Percentiles rank a stretch among this genome's conserved stretches.
phyloP scores from a whole-genome alignment of 2,888 invertebrate genomes.

The Cepaea hortensis region DNA sequence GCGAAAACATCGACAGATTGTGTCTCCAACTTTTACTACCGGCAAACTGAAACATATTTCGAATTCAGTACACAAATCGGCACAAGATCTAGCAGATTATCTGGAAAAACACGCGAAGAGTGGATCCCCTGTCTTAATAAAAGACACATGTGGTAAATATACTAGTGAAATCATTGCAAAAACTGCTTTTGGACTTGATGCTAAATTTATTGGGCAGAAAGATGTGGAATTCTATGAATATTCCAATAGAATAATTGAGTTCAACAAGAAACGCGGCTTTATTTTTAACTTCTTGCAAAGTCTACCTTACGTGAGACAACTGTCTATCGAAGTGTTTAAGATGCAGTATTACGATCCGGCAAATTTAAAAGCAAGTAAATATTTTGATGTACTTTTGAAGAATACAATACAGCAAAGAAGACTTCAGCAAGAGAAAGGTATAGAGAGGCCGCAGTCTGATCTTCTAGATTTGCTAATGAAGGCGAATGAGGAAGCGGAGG shows the following conservation, averaged over 20 bases:
- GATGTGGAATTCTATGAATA: conserved; percentile 6
- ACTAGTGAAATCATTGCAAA: conserved; percentile 38
- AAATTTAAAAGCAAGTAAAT: background rate
- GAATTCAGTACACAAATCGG: conserved; percentile 11
- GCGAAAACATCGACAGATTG: conserved; percentile 34
- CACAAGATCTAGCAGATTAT: conserved; percentile 4
- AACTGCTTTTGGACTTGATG: conserved; percentile 39
- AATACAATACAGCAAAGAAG: conserved; percentile 23
- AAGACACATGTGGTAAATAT: background rate
- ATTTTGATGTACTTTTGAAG: conserved; percentile 14
- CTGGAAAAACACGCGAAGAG: conserved; percentile 10
- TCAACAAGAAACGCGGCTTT: background rate
- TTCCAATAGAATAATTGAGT: conserved; percentile 2
- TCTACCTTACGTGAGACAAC: background rate
- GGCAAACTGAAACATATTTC: conserved; percentile 40
- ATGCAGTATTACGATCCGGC: conserved; percentile 24
- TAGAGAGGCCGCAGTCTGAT: background rate
- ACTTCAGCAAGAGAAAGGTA: background rate
- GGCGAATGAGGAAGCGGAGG: conserved; percentile 13
- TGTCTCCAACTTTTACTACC: conserved; percentile 37
- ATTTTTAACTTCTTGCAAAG: background rate
- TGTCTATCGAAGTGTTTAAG: background rate
- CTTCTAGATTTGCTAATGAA: conserved; percentile 29
- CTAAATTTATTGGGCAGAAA: conserved; percentile 19
- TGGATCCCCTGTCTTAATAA: background rate